Base-by-base conservation (phyloP, 2,797 vertebrate genomes). In the Lophius americanus region DNA sequence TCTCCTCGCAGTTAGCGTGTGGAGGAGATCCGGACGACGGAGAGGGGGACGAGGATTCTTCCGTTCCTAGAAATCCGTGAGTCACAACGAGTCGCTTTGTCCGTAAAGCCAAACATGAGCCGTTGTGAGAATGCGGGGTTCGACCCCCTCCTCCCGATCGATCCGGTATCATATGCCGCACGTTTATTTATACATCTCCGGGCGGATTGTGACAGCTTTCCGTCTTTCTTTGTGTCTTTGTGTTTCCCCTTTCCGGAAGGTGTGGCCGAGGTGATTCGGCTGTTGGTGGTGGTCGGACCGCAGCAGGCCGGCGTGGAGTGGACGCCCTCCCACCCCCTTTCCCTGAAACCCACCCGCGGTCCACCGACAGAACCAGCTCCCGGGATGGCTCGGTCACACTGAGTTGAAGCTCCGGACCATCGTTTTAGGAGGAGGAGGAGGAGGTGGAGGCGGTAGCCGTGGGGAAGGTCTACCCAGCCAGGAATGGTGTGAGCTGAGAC, bases 161-260 rank as follows among this genome's bases (percentile, higher is more conserved):
- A 92, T 92, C 71, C 85, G 69, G 65, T 84, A 92, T 94, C 93
- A 94, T 94, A 92, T 93, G 93, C 94, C 90, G 89, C 78, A 90
- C 75, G 85, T 91, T 90, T 92, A 56, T 82, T 70, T 69, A 79
- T 64, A 39, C 54, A 57, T 76, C 82, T 80, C 4, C 68, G 73
- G 72, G 85, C 92, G 47, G 53, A 74, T 79, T 76, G 62, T 89
- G 89, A 89, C 87, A 89, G 81, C 87, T 87, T 71, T 88, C 74
- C 70, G 74, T 91, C 82, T 92, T 79, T 87, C 88, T 92, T 91
- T 90, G 87, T 91, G 88, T 54, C 87, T 91, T 88, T 92, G 89
- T 92, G 87, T 89, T 85, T 85, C 80, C 78, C 84, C 76, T 78
- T 83, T 85, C 79, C 74, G 79, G 91, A 94, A 95, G 94, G 94